Evolutionary conservation across 2,113 vertebrate genomes (phyloP).

Genomic region (Agapornis roseicollis): DNA sequence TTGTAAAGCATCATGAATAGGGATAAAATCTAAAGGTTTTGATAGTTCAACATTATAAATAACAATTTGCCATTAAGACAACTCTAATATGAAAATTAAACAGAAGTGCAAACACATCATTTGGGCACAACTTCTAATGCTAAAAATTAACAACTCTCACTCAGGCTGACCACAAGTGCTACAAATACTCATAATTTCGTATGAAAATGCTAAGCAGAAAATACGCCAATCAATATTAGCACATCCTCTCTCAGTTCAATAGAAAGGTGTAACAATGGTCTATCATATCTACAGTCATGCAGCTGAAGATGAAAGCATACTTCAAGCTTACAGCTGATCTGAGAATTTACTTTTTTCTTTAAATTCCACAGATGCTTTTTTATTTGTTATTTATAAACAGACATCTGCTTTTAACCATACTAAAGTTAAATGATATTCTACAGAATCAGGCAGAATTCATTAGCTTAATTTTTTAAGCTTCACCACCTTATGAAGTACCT

Average conservation of each 20-base stretch:
- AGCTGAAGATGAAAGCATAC: not conserved
- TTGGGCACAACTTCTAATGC: not conserved
- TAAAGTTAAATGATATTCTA: not conserved
- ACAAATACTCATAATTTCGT: not conserved
- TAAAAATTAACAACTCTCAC: not conserved
- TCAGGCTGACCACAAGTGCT: not conserved
- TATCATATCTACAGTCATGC: not conserved
- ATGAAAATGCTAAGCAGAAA: not conserved
- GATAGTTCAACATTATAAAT: not conserved
- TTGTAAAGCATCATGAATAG: not conserved
- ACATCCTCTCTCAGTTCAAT: not conserved
- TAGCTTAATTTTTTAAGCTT: not conserved
- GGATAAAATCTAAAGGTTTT: not conserved
- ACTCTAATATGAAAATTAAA: not conserved
- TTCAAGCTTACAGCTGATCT: not conserved
- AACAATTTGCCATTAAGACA: not conserved
- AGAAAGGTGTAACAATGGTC: not conserved
- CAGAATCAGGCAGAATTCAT: not conserved
- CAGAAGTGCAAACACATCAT: not conserved
- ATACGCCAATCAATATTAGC: not conserved
- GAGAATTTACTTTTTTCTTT: not conserved
- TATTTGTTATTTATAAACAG: not conserved
- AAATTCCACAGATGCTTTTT: not conserved
- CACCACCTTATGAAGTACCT: not conserved
- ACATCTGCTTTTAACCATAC: not conserved